A percentile compares a stretch with the other conserved stretches of the same genome.
Evolutionary conservation across 2,113 vertebrate species (phyloP).

Genomic region (Hippocampus zosterae): DNA sequence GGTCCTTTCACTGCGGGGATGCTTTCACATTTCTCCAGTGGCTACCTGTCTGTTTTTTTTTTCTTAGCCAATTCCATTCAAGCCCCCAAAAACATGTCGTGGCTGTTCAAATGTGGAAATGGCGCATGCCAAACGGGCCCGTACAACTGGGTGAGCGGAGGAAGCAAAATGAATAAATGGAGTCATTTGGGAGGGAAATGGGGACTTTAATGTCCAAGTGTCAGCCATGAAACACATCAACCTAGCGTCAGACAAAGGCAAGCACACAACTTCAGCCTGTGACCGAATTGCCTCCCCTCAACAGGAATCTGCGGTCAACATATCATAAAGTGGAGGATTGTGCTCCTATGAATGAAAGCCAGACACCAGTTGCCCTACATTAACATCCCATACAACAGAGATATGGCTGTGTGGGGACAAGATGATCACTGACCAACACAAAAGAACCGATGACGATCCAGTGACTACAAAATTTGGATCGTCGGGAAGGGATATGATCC

Average conservation of each 20-base stretch:
- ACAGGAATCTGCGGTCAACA: conserved; percentile 48
- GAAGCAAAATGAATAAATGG: conserved; percentile 40
- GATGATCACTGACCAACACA: conserved; percentile 59
- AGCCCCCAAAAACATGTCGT: conserved; percentile 13
- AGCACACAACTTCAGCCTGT: conserved; percentile 44
- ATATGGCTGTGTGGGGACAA: conserved; percentile 59
- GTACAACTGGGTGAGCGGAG: conserved; percentile 45
- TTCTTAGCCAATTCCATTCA: conserved; percentile 21
- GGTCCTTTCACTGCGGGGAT: not conserved
- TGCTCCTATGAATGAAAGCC: conserved; percentile 52
- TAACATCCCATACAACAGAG: conserved; percentile 57
- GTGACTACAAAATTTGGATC: conserved; percentile 65
- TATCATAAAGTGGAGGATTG: conserved; percentile 48
- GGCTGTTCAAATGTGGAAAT: conserved; percentile 16
- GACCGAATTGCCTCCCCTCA: conserved; percentile 38
- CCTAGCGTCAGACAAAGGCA: conserved; percentile 56
- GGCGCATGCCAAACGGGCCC: conserved; percentile 31
- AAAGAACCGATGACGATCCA: conserved; percentile 41
- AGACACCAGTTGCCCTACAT: conserved; percentile 45
- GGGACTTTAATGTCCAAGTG: conserved; percentile 37
- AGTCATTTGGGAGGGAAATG: conserved; percentile 33
- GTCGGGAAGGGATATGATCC: conserved; percentile 10
- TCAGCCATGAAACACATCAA: conserved; percentile 51
- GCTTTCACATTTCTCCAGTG: not conserved
- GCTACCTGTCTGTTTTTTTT: not conserved